Percentiles rank a stretch among this genome's conserved stretches.
These are phyloP conservation scores for Aldabrachelys gigantea DNA, from an alignment of 2,113 vertebrate genomes.

Conservation along the genomic window DNA sequence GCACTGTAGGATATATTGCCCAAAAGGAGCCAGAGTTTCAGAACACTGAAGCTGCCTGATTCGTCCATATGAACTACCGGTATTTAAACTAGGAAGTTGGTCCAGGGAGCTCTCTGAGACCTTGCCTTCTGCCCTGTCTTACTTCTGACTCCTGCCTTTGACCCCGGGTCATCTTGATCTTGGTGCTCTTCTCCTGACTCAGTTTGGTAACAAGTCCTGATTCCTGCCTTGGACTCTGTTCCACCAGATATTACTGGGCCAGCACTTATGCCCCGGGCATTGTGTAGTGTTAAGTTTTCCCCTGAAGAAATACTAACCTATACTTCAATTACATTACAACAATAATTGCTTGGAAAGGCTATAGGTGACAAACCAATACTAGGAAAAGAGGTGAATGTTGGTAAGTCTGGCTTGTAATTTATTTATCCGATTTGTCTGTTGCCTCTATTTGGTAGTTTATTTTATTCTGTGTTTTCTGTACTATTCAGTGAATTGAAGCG, in stretches of 20 bases:
- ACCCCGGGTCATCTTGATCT: not conserved
- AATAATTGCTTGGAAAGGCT: not conserved
- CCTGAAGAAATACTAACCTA: not conserved
- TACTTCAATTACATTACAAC: not conserved
- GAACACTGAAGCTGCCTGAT: not conserved
- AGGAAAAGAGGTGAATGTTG: not conserved
- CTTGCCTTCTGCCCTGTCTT: not conserved
- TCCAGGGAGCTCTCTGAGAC: not conserved
- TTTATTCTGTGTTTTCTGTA: fast-evolving
- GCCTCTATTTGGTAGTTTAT: not conserved
- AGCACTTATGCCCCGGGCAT: not conserved
- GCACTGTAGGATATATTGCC: not conserved
- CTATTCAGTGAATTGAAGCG: not conserved
- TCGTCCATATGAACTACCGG: not conserved
- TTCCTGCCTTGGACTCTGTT: not conserved
- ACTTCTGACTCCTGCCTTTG: not conserved
- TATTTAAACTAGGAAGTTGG: not conserved
- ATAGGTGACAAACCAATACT: not conserved
- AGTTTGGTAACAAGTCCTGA: not conserved
- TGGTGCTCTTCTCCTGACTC: not conserved
- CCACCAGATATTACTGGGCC: not conserved
- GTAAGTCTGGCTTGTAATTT: not conserved
- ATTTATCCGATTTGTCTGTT: fast-evolving
- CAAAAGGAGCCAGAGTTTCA: not conserved
- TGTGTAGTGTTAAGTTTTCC: not conserved